Conservation (phyloP, 2,888 invertebrate genomes). For the Anthrax anthrax region DNA sequence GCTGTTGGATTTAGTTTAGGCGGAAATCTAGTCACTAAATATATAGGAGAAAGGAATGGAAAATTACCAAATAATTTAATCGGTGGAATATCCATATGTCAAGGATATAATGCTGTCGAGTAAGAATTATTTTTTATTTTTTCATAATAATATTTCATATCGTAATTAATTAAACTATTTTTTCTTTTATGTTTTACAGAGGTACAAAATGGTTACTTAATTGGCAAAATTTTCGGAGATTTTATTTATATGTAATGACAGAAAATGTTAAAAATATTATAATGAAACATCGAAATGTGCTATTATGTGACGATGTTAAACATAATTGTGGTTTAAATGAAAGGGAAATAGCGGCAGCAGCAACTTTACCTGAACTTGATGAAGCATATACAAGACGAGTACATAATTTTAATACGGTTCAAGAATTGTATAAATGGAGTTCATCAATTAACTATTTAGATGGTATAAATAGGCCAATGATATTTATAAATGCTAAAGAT, state of each 20-base stretch:
- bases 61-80: conserved; percentile 55
- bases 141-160: background rate
- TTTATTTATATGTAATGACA: conserved; percentile 86
- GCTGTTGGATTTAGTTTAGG: conserved; percentile 89
- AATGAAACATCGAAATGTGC: conserved; percentile 61
- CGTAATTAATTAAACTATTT: background rate
- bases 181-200: conserved; percentile 36
- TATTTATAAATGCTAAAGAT: conserved; percentile 81
- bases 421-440: conserved; percentile 72
- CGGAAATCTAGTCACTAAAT: conserved; percentile 85
- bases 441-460: conserved; percentile 68
- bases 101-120: conserved; percentile 86
- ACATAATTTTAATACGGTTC: conserved; percentile 60
- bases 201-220: conserved; percentile 66
- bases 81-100: conserved; percentile 84
- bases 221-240: conserved; percentile 80
- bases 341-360: conserved; percentile 69
- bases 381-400: conserved; percentile 74
- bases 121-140: conserved; percentile 38
- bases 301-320: conserved; percentile 61
- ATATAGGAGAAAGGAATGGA: conserved; percentile 62
- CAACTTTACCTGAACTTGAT: conserved; percentile 76
- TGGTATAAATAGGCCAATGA: conserved; percentile 69
- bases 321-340: conserved; percentile 55
- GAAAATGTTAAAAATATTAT: conserved; percentile 82